Conservation (phyloP, 2,113 vertebrate genomes). For the Sylvietta virens region DNA sequence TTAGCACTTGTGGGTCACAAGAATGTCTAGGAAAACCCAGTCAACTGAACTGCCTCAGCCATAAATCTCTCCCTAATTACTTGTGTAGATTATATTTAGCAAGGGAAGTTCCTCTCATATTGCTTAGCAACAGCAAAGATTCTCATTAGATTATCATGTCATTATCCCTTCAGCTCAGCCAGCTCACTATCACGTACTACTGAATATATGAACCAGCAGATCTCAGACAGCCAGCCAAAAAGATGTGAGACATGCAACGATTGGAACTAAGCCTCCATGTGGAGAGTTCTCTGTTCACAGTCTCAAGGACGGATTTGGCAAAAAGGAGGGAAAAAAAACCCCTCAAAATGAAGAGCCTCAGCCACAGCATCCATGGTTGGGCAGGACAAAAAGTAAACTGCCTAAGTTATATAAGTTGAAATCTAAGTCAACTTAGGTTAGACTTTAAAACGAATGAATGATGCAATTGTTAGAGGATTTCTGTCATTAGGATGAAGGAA, state of each 20-base stretch:
- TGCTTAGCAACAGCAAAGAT: neutral
- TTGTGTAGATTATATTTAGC: neutral
- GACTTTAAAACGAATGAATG: neutral
- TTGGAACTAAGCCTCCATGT: neutral
- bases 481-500: neutral
- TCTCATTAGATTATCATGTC: neutral
- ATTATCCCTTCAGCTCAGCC: neutral
- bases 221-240: neutral
- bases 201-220: neutral
- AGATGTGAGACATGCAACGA: neutral
- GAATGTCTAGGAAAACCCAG: neutral
- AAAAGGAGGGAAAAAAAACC: neutral
- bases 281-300: neutral
- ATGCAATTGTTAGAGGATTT: neutral
- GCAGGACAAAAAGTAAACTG: neutral
- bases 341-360: neutral
- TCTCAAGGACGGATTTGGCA: neutral
- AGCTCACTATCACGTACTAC: neutral
- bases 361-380: neutral
- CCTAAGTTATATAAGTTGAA: accelerated
- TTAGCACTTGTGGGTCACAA: neutral
- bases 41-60: neutral
- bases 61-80: neutral
- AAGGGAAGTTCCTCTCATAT: neutral
- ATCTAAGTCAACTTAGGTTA: neutral